Conservation (phyloP, 2,888 invertebrate genomes). For the Eilema sororculum region DNA sequence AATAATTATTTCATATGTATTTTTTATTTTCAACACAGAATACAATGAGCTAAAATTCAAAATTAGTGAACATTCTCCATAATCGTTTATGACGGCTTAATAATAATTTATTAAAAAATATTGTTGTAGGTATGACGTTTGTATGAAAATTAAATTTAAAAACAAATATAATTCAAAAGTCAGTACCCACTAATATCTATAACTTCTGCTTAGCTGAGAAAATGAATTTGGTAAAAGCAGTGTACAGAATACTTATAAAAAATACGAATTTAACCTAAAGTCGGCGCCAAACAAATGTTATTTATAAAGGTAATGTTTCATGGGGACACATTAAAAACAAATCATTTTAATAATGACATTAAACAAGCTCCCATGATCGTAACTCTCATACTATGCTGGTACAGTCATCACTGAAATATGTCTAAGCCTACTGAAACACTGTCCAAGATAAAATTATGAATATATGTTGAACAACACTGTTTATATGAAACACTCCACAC, state of each 20-base stretch:
- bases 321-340: not conserved
- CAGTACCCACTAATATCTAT: not conserved
- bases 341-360: not conserved
- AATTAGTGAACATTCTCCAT: too few relatives aligned
- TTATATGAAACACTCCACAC: not conserved
- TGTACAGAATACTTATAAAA: too few relatives aligned
- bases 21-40: too few relatives aligned
- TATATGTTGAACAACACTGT: not conserved
- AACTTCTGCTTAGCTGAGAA: not conserved
- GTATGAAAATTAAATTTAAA: too few relatives aligned
- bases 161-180: not conserved
- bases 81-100: too few relatives aligned
- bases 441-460: conserved; percentile 51
- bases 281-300: not conserved
- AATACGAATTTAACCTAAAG: too few relatives aligned
- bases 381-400: conserved; percentile 24
- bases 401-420: conserved; percentile 44
- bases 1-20: too few relatives aligned
- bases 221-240: not conserved
- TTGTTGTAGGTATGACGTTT: too few relatives aligned
- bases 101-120: too few relatives aligned
- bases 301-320: not conserved
- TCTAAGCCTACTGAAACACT: conserved; percentile 46
- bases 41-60: too few relatives aligned
- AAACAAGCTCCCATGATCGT: conserved; percentile 10